Conservation (phyloP, 1,140 invertebrate species). For the Drosophila lacertosa region DNA sequence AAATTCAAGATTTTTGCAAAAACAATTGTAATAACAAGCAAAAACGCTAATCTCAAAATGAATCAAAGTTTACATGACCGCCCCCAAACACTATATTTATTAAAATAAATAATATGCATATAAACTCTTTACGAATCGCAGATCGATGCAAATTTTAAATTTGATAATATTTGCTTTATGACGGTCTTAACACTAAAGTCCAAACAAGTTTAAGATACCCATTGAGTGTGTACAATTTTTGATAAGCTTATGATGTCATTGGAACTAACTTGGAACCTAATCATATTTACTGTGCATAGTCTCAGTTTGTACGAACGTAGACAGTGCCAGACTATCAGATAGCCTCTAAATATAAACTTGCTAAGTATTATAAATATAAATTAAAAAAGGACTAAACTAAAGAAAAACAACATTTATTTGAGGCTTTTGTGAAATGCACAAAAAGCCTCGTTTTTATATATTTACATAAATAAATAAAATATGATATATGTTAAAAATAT, state of each 20-base stretch:
- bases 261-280: background rate
- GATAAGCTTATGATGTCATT: constrained; percentile 25
- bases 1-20: constrained; percentile 54
- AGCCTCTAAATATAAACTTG: no score
- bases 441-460: no score
- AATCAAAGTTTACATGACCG: constrained; percentile 19
- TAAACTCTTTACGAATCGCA: background rate
- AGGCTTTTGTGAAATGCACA: no score
- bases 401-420: no score
- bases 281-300: constrained; percentile 5
- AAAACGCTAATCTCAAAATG: constrained; percentile 23
- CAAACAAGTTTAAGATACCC: background rate
- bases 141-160: background rate
- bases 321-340: background rate
- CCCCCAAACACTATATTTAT: background rate
- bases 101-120: background rate
- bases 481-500: no score
- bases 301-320: background rate
- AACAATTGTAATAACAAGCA: constrained; percentile 47
- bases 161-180: constrained; percentile 9
- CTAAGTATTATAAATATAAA: no score
- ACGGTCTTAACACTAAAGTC: background rate
- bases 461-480: background rate
- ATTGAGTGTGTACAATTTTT: constrained; percentile 6
- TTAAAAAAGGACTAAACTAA: background rate